These are phyloP conservation scores for Vanessa cardui DNA, from an alignment of 2,888 invertebrate genomes.

Conservation along the genomic window DNA sequence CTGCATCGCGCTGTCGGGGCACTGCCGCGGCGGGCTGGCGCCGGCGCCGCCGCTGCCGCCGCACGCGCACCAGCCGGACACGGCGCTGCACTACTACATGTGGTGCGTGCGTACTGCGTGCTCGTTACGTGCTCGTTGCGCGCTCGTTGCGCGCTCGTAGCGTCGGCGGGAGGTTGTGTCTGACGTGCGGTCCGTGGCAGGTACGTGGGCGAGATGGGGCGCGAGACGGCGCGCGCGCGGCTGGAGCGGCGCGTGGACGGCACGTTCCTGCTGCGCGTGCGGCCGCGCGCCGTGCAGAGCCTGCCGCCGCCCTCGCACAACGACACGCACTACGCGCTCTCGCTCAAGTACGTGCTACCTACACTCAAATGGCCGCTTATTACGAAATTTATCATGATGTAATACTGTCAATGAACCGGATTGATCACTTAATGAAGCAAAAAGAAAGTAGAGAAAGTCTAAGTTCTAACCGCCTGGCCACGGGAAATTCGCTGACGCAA, in stretches of 20 bases:
- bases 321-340: slow-evolving; percentile 91
- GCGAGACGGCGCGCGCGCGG: slow-evolving; percentile 88
- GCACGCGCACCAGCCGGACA: slow-evolving; percentile 77
- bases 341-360: slow-evolving; percentile 88
- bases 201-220: slow-evolving; percentile 95
- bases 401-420: too few species aligned
- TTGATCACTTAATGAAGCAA: too few species aligned
- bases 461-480: too few species aligned
- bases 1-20: slow-evolving; percentile 91
- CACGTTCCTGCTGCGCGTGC: slow-evolving; percentile 92
- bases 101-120: too few species aligned
- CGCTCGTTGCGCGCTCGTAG: too few species aligned
- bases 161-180: too few species aligned
- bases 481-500: too few species aligned
- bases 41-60: slow-evolving; percentile 84
- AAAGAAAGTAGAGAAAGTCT: too few species aligned
- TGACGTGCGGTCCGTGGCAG: too few species aligned
- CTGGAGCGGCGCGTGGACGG: slow-evolving; percentile 91
- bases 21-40: slow-evolving; percentile 86
- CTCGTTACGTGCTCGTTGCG: too few species aligned
- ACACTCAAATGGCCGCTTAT: too few species aligned
- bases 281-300: slow-evolving; percentile 80
- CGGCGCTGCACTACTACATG: slow-evolving; percentile 80
- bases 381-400: too few species aligned
- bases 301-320: slow-evolving; percentile 47